Percentiles rank a stretch among this genome's conserved stretches.
Evolutionary conservation across 2,888 invertebrate genomes (phyloP).

Genomic region (Dryobotodes eremita): DNA sequence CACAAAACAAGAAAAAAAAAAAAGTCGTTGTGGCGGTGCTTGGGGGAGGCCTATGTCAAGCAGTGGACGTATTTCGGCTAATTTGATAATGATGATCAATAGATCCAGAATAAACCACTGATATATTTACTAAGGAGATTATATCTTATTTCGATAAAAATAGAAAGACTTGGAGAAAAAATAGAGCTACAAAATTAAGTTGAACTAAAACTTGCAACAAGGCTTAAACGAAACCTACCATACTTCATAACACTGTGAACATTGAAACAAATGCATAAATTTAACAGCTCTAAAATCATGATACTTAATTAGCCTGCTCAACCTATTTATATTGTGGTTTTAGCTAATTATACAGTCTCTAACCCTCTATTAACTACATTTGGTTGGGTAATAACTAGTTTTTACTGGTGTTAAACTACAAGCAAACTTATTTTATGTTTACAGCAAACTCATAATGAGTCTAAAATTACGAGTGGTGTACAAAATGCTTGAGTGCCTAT

Average conservation of each 20-base stretch:
- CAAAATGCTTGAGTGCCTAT: slow-evolving; percentile 25
- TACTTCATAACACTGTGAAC: too few species aligned
- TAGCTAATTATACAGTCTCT: not conserved
- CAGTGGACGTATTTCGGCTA: too few species aligned
- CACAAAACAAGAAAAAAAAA: too few species aligned
- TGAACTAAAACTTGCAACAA: not conserved
- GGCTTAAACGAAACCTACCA: too few species aligned
- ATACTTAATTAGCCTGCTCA: not conserved
- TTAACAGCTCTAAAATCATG: not conserved
- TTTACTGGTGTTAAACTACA: slow-evolving; percentile 5
- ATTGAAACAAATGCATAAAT: not conserved
- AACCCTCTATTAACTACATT: slow-evolving; percentile 18
- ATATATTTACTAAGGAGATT: not conserved
- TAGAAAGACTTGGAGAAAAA: not conserved
- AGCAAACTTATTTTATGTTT: slow-evolving; percentile 25
- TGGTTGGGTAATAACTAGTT: slow-evolving; percentile 11
- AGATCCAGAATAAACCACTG: not conserved
- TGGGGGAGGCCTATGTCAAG: too few species aligned
- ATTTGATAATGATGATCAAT: not conserved
- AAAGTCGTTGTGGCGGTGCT: too few species aligned
- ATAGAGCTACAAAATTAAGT: not conserved
- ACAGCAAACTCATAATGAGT: slow-evolving; percentile 19
- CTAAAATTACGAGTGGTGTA: slow-evolving; percentile 6
- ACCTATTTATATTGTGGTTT: not conserved
- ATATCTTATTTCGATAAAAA: not conserved